These are phyloP conservation scores for Nesogale talazaci DNA, from an alignment of 2,113 vertebrate species.

Conservation along the genomic window DNA sequence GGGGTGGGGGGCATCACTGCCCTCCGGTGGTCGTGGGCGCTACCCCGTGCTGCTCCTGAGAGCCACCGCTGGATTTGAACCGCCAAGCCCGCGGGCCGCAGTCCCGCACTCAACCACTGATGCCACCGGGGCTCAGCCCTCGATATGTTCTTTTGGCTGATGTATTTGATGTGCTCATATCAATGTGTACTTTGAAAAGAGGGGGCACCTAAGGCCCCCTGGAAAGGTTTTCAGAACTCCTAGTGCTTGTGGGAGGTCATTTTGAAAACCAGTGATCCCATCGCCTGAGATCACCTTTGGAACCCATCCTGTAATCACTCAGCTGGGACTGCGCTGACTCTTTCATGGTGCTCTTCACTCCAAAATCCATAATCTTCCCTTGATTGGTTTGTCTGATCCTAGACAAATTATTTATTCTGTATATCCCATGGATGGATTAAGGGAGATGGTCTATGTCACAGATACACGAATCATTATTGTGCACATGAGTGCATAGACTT, in stretches of 20 bases:
- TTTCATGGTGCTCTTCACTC: not conserved
- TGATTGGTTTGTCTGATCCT: constrained; percentile 11
- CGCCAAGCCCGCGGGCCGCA: too few relatives aligned
- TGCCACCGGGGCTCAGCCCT: too few relatives aligned
- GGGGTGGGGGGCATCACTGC: too few relatives aligned
- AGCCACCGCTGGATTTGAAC: too few relatives aligned
- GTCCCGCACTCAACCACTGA: too few relatives aligned
- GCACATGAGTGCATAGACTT: constrained; percentile 4
- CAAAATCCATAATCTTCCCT: constrained; percentile 16
- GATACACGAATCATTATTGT: constrained; percentile 8
- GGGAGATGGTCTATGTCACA: not conserved
- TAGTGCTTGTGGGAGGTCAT: not conserved
- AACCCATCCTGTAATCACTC: not conserved
- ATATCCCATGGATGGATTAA: not conserved
- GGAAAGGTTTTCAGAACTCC: not conserved
- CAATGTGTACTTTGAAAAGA: not conserved
- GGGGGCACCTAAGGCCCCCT: not conserved
- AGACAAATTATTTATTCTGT: constrained; percentile 43
- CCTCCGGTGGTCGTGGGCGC: too few relatives aligned
- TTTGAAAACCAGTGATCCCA: not conserved
- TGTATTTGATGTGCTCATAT: not conserved
- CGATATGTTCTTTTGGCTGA: not conserved
- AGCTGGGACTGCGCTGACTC: not conserved
- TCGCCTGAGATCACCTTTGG: not conserved
- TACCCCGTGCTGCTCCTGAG: too few relatives aligned